These are phyloP conservation scores for Sycobia sp. DNA, from an alignment of 1,140 invertebrate genomes.

Conservation along the genomic window DNA sequence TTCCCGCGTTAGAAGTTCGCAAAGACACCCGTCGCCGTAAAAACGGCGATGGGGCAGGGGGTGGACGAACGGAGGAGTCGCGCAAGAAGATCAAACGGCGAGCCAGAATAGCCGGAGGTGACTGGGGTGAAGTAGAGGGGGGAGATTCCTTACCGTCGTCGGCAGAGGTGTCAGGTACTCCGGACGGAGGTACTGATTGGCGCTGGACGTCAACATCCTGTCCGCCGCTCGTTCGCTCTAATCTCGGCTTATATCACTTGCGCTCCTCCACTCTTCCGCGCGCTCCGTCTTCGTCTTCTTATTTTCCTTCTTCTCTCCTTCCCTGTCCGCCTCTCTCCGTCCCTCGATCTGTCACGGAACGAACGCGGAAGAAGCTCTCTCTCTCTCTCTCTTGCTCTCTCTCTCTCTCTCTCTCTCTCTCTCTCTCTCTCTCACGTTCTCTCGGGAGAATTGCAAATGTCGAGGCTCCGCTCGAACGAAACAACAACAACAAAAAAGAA, in stretches of 20 bases:
- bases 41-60: neutral
- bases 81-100: neutral
- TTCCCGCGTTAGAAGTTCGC: too few species aligned
- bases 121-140: too few species aligned
- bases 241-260: neutral
- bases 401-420: neutral
- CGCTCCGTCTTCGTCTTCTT: neutral
- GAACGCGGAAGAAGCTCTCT: too few species aligned
- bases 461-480: too few species aligned
- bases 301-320: neutral
- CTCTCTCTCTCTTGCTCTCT: neutral
- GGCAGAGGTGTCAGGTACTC: constrained; percentile 88
- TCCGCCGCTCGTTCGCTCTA: neutral
- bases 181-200: constrained; percentile 87
- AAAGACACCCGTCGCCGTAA: too few species aligned
- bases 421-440: neutral
- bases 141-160: constrained; percentile 88
- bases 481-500: too few species aligned
- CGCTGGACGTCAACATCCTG: constrained; percentile 81
- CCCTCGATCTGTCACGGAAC: too few species aligned
- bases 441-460: neutral
- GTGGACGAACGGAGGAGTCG: too few species aligned
- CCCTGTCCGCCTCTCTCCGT: neutral
- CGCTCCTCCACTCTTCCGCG: neutral
- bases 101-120: too few species aligned